phyloP scores from a whole-genome alignment of 2,888 invertebrate genomes.

The Loripinus fragilis region DNA sequence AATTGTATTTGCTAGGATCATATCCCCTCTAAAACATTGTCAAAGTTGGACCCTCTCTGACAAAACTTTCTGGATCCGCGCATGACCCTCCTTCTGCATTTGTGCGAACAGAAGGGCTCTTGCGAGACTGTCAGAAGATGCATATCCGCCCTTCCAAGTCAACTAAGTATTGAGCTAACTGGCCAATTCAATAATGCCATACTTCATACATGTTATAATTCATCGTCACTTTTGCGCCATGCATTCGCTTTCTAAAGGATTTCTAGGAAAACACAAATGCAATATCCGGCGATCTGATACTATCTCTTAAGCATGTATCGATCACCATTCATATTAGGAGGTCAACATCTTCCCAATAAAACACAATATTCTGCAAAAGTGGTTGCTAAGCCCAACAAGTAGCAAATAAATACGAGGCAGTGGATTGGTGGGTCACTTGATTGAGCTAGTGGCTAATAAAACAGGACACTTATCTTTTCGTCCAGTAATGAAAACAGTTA shows the following conservation, averaged over 20 bases:
- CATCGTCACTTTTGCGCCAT: no score
- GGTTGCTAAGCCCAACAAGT: not conserved
- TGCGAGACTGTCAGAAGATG: no score
- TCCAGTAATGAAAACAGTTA: not conserved
- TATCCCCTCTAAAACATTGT: no score
- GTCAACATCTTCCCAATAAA: constrained; percentile 13
- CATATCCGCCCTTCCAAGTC: no score
- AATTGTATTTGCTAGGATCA: no score
- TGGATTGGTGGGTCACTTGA: constrained; percentile 12
- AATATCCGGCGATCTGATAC: not conserved
- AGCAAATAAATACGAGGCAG: not conserved
- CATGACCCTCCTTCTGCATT: no score
- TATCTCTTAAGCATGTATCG: not conserved
- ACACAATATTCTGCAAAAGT: not conserved
- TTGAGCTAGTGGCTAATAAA: not conserved
- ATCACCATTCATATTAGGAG: not conserved
- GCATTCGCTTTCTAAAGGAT: not conserved
- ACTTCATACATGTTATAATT: no score
- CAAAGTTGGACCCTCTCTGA: no score
- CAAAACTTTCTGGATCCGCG: no score
- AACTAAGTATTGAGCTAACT: no score
- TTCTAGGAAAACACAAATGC: not conserved
- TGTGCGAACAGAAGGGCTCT: no score
- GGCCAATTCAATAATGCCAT: no score
- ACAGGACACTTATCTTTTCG: not conserved